Conservation (phyloP, 2,888 invertebrate species). For the Pegoplata infirma region DNA sequence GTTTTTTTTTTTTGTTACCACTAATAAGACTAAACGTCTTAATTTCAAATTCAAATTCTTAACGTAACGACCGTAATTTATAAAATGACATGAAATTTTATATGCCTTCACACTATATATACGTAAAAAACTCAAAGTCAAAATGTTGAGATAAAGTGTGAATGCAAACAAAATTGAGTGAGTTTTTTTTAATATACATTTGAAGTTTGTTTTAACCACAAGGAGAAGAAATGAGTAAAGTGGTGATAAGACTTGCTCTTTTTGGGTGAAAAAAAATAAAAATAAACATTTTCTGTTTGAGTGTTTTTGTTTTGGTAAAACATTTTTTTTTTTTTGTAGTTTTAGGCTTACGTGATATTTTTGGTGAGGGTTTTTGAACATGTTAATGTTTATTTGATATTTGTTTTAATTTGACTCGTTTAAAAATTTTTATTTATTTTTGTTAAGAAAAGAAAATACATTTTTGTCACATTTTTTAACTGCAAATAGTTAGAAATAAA, state of each 20-base stretch:
- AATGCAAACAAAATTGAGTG: constrained; percentile 42
- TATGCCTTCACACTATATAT: constrained; percentile 74
- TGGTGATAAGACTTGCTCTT: constrained; percentile 1
- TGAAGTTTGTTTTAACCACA: not conserved
- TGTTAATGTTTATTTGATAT: constrained; percentile 10
- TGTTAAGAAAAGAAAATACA: not conserved
- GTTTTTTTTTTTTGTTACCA: constrained; percentile 34
- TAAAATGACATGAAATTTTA: constrained; percentile 75
- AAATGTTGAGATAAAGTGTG: constrained; percentile 48
- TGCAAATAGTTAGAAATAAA: no score
- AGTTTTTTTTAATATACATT: constrained; percentile 29
- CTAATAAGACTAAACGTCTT: constrained; percentile 12
- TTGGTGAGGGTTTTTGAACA: not conserved
- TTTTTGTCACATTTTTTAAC: not conserved
- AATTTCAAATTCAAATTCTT: constrained; percentile 56
- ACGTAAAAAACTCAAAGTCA: constrained; percentile 61
- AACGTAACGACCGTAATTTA: constrained; percentile 68
- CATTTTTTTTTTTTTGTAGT: no score
- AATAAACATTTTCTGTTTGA: constrained; percentile 24
- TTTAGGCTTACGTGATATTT: constrained; percentile 45
- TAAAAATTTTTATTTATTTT: not conserved
- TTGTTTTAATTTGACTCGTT: not conserved
- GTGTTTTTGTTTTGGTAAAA: constrained; percentile 33
- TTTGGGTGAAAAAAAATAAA: not conserved
- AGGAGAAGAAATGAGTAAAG: constrained; percentile 26